Base-by-base conservation (phyloP, 2,113 vertebrate species). In the Oreamnos americanus region DNA sequence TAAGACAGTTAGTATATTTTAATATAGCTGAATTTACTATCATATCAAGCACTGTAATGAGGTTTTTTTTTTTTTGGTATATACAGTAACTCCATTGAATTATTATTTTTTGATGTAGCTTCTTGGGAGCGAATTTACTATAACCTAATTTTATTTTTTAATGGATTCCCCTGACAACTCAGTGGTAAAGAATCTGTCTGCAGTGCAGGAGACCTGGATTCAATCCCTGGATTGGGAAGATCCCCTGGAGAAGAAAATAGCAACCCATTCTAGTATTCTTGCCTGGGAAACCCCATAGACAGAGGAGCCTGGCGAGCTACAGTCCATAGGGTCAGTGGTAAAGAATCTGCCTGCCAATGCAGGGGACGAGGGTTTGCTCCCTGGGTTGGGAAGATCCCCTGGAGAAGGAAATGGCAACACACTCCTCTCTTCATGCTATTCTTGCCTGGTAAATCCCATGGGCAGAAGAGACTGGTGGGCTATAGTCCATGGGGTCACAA, bases 121-220 rank as follows among this genome's bases (percentile, higher is more conserved):
- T 55, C 33, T 90, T 96, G 86, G 25, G 30, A 90, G 28, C 15
- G 9, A 47, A 95, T 67, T 95, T 91, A 64, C 21, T 96, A 30
- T 4, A 85, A 16, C 57, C 9, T 90, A 39, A 13, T 36, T 92
- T 1, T 49, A 96, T 91, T 85, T 60, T 60, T n/a, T 6, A 23
- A 76, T 76, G 71, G 71, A 6, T 12, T 76, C 25, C 39, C 12
- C 23, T 26, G 39, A 26, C 13, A 25, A 23, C 23, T 76, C 71
- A 43, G 12, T 43, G 23, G 36, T 39, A 76, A 76, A 76, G 71
- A 76, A 76, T 43, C 71, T 26, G 23, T 39, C 71, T 26, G 23
- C 12, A 43, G 2, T 26, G 23, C 71, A 43, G 6, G 23, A 76
- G 39, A 76, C 12, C 21, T 43, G 23, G 12, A 23, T 39, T 76